Evolutionary conservation across 2,113 vertebrate species (phyloP), one percentile per base, ranked within the genome.

Genomic region (Myotis brandtii): DNA sequence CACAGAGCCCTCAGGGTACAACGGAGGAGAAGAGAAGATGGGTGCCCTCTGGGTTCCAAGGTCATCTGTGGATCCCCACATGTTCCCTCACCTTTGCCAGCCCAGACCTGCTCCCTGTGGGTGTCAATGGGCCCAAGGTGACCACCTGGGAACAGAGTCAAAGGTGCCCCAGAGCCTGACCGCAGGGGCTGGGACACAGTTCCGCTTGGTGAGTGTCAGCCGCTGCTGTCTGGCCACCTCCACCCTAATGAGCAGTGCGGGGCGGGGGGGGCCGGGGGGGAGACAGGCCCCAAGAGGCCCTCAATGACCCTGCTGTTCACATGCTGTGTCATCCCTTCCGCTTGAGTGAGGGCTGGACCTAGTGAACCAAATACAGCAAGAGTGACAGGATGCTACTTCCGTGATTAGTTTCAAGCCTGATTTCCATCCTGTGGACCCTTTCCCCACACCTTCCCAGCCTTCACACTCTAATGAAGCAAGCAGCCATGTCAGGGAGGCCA

Each of bases 121-220:
- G 54, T 12, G 12, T 37, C 0, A 0, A 14, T 30, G 12, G 64
- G 27, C 6, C 86, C n/a, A 1, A 30, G 50, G 21, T 1, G 12
- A 21, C 20, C 30, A 14, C 25, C 23, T 0, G 2, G 21, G 32
- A 59, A 21, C 17, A 48, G 86, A 27, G 48, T 21, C 66, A 37
- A 75, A 52, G 43, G 25, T 12, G 16, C 34, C 69, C 52, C 5
- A 3, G 12, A 40, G 16, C n/a, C 12, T 27, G 1, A 27, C 6
- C 3, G 30, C 6, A 25, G 1, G 2, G 48, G 27, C 43, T 0
- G 46, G 11, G 27, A 5, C 23, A 6, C 7, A 8, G 32, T 14
- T 2, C 43, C 30, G 2, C 37, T 1, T 0, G 4, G 69, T 0
- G 3, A 40, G 32, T 1, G 2, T n/a, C 70, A 0, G 2, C 23